Evolutionary conservation across 35 echinoderm and acorn worm species (phyloP), one percentile per base, ranked within the genome.

Genomic region (Ophioderma brevispina): DNA sequence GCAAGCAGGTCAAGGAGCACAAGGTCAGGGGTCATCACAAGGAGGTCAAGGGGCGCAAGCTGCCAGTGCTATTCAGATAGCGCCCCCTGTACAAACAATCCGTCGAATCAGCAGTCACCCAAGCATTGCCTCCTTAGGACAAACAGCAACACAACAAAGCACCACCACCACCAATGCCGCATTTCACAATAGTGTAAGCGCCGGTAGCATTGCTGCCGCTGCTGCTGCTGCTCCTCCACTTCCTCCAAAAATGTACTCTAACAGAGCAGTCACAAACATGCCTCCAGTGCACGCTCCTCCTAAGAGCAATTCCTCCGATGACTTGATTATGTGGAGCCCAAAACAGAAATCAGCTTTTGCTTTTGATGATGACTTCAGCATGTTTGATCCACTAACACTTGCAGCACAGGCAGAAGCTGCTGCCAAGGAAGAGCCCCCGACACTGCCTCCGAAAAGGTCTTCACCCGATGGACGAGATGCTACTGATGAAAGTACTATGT

Each of bases 261-360:
- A 25, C 39, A 37, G 40, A 36, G 31, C 55, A 32, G n/a, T 79
- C n/a, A 40, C 55, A 37, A 76, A 49, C 13, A 36, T n/a, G 77
- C 32, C 36, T 36, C 52, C 77, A 34, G 40, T 43, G 31, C 13
- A 50, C 15, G 35, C 78, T 3, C 32, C 78, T 0, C 38, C 50
- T 70, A 76, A 75, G 25, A n/a, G 30, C 38, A 31, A 34, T 79
- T 75, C 13, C 3, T 40, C 34, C 0, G 92, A 55, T 49, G 91
- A 96, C 55, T 63, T 96, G 81, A 96, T 96, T 85, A 30, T 76
- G 14, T 96, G 92, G n/a, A 92, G 87, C 40, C 91, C 91, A 30
- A 92, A 38, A 13, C 43, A 77, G 11, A 34, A 23, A 31, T 15
- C 43, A 8, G 55, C 46, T 63, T 36, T 43, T 18, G 79, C 82